These are phyloP conservation scores for Sussaba pulchella DNA, from an alignment of 2,888 invertebrate species.

Conservation along the genomic window DNA sequence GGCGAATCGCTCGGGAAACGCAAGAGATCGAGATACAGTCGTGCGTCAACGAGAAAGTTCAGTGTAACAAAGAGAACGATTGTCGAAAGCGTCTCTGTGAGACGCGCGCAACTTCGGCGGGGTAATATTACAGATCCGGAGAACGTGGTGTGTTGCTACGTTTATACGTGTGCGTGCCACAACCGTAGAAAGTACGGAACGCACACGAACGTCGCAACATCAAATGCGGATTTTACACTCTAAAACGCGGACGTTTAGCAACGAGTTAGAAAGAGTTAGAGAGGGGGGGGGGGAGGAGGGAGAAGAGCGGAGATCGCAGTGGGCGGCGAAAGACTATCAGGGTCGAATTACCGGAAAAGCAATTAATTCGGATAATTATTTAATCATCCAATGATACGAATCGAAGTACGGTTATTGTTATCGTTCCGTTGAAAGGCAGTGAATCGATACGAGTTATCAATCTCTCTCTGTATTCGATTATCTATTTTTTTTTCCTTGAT, in stretches of 20 bases:
- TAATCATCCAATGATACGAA: background rate
- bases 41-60: constrained; percentile 70
- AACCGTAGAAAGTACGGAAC: constrained; percentile 54
- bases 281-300: too few species aligned
- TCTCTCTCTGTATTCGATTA: too few species aligned
- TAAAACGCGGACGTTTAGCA: background rate
- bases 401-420: constrained; percentile 5
- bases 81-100: constrained; percentile 62
- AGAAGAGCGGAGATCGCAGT: constrained; percentile 5
- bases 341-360: constrained; percentile 25
- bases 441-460: too few species aligned
- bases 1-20: constrained; percentile 53
- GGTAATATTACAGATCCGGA: constrained; percentile 30
- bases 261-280: constrained; percentile 17
- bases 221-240: constrained; percentile 19
- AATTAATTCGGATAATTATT: constrained; percentile 29
- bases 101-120: constrained; percentile 34
- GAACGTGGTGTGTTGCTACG: constrained; percentile 18
- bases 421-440: background rate
- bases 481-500: too few species aligned
- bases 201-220: constrained; percentile 27
- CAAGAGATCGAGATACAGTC: constrained; percentile 63
- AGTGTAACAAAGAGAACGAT: constrained; percentile 69
- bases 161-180: too few species aligned
- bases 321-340: constrained; percentile 15